Percentiles rank a stretch among this genome's conserved stretches.
phyloP scores from a whole-genome alignment of 2,888 invertebrate species.

The Tethea ocularis region DNA sequence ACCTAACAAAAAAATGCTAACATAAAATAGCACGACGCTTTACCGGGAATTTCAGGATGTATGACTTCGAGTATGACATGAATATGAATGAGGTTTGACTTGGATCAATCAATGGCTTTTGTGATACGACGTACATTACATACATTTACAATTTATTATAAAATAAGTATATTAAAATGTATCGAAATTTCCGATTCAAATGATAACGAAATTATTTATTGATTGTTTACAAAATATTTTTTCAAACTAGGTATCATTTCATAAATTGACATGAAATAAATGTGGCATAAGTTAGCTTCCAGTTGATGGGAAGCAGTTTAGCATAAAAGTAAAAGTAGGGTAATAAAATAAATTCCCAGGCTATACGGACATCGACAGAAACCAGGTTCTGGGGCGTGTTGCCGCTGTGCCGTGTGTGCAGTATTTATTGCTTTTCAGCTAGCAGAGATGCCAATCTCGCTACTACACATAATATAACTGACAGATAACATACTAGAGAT shows the following conservation, averaged over 20 bases:
- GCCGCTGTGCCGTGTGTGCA: conserved; percentile 30
- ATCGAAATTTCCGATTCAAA: not conserved
- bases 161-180: not conserved
- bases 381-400: conserved; percentile 55
- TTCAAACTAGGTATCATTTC: too few species aligned
- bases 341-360: conserved; percentile 67
- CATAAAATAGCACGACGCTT: conserved; percentile 39
- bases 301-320: conserved; percentile 20
- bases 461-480: conserved; percentile 31
- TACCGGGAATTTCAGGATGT: conserved; percentile 42
- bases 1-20: conserved; percentile 51
- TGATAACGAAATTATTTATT: not conserved
- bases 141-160: too few species aligned
- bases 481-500: conserved; percentile 17
- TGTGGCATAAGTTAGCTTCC: conserved; percentile 13
- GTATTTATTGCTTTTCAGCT: conserved; percentile 55
- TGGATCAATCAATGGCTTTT: conserved; percentile 19
- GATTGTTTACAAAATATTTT: too few species aligned
- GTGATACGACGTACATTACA: not conserved
- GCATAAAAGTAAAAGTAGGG: conserved; percentile 71
- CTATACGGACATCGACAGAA: conserved; percentile 27
- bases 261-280: not conserved
- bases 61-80: conserved; percentile 54
- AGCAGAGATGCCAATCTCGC: conserved; percentile 43
- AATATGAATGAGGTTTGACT: conserved; percentile 50